Evolutionary conservation across 2,888 invertebrate genomes (phyloP), one percentile per base, ranked within the genome.

Genomic region (Synergus gifuensis): DNA sequence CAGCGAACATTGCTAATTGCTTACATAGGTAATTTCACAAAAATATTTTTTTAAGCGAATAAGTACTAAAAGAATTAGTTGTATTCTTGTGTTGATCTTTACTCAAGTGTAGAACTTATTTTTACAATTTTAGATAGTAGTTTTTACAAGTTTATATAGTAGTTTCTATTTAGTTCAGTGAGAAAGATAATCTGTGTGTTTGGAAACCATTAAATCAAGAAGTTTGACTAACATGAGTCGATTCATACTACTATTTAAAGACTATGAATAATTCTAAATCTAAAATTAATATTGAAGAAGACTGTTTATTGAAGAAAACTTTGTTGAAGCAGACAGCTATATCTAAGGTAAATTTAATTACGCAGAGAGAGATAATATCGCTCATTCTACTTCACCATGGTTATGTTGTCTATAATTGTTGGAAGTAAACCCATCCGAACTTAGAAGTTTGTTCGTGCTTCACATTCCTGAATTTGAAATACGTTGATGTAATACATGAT

Each of bases 391-490:
- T 66, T n/a, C 18, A 0, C 4, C 22, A 18, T 16, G 18, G 46
- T 22, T 67, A 18, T 67, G 18, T 67, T 46, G 67, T 18, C 18
- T 40, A 44, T 67, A 42, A 42, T 66, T 66, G 40, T 66, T 66
- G 42, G 11, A 66, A 66, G 64, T 42, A 42, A 66, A 42, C 40
- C 18, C n/a, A 42, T 66, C 16, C 40, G 4, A 42, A 66, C 64
- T 66, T 66, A n/a, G 64, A 36, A 64, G 40, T 40, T 42, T 40
- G 11, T n/a, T 66, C n/a, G 8, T 42, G 28, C 16, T 42, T 16
- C 40, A 42, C n/a, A 40, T 42, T n/a, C n/a, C 42, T 66, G 64
- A 66, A 66, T 66, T 42, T 42, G 42, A 40, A 66, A n/a, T 42
- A 66, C n/a, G 36, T 9, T n/a, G n/a, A 18, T 66, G 64, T 40